A percentile compares a stretch with the other conserved stretches of the same genome.
Conservation (phyloP, 2,888 invertebrate genomes). For the Andricus curvator region DNA sequence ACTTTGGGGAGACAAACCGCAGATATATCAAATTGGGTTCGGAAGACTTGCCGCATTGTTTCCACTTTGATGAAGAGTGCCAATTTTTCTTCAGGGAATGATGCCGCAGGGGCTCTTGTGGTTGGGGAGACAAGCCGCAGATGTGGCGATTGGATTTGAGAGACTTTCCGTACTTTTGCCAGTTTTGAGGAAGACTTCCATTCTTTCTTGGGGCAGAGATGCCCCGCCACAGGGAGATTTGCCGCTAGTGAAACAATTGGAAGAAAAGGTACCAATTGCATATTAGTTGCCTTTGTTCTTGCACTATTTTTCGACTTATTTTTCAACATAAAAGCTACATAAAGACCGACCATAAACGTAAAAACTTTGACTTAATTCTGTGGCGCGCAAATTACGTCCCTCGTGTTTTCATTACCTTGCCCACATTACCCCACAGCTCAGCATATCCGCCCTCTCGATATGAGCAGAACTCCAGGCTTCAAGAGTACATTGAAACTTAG, state of each 20-base stretch:
- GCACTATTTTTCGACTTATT: conserved; percentile 46
- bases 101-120: too few relatives aligned
- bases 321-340: conserved; percentile 65
- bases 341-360: conserved; percentile 65
- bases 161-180: too few relatives aligned
- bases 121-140: too few relatives aligned
- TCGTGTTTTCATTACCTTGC: conserved; percentile 65
- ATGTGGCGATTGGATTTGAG: too few relatives aligned
- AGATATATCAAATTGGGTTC: too few relatives aligned
- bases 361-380: conserved; percentile 69
- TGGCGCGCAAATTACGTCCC: conserved; percentile 67
- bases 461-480: conserved; percentile 1
- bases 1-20: too few relatives aligned
- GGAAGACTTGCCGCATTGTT: too few relatives aligned
- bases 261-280: conserved; percentile 60
- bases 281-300: conserved; percentile 66
- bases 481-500: conserved; percentile 17
- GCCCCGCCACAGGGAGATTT: too few relatives aligned
- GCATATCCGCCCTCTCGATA: conserved; percentile 17
- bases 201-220: too few relatives aligned
- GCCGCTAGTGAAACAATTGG: background rate
- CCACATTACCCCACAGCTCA: conserved; percentile 12
- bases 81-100: too few relatives aligned
- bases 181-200: too few relatives aligned
- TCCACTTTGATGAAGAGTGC: too few relatives aligned